phyloP scores from a whole-genome alignment of 2,113 vertebrate species.

The Aegithalos caudatus region DNA sequence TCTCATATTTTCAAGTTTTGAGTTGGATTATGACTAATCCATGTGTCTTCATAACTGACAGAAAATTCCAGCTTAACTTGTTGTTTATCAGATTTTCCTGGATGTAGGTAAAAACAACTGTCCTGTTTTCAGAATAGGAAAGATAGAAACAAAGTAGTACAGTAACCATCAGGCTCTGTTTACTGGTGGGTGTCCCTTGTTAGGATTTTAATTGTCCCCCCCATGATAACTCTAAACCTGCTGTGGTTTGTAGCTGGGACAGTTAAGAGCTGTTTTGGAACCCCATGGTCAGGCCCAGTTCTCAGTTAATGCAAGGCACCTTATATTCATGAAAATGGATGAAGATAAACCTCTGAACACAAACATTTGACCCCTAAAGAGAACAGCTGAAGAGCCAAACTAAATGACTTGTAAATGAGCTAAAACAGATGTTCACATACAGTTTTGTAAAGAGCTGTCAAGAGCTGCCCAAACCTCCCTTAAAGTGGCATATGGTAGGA shows the following conservation, averaged over 20 bases:
- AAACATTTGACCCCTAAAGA: background rate
- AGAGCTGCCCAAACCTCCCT: background rate
- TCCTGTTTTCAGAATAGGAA: background rate
- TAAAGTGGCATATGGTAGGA: background rate
- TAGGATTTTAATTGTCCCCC: background rate
- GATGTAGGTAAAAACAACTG: background rate
- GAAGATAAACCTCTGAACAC: background rate
- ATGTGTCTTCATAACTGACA: background rate
- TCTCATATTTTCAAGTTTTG: background rate
- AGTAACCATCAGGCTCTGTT: background rate
- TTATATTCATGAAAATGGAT: background rate
- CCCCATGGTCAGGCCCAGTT: background rate
- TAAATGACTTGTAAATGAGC: background rate
- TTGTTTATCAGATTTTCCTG: background rate
- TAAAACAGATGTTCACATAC: background rate
- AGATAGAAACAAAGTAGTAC: background rate
- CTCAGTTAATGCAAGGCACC: background rate
- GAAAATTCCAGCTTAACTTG: background rate
- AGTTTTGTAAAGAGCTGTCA: background rate
- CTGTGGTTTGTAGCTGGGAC: background rate
- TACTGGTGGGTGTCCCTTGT: background rate
- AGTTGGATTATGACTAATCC: background rate
- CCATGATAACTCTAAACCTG: background rate
- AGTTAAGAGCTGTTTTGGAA: background rate
- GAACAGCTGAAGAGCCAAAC: background rate